These are phyloP conservation scores for Mionectes macconnelli DNA, from an alignment of 2,113 vertebrate genomes.

Conservation along the genomic window DNA sequence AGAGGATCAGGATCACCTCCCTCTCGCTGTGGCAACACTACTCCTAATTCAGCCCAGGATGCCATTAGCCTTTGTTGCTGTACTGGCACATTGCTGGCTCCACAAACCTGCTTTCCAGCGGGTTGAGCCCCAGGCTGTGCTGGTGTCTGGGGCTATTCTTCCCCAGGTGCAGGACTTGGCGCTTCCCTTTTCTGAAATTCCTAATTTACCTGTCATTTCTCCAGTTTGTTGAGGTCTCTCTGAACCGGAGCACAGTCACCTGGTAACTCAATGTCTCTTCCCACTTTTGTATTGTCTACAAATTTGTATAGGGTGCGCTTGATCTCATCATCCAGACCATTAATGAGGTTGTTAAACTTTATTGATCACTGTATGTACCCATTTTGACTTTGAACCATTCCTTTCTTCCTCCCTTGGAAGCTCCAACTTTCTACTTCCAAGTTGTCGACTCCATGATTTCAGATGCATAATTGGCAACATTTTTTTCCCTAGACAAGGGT, in stretches of 20 bases:
- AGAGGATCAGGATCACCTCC: background rate
- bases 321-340: background rate
- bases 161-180: background rate
- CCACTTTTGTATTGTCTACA: background rate
- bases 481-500: background rate
- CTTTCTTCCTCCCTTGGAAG: background rate
- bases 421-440: background rate
- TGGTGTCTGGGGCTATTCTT: background rate
- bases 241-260: background rate
- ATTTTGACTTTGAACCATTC: background rate
- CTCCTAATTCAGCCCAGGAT: background rate
- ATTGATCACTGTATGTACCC: background rate
- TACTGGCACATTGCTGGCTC: background rate
- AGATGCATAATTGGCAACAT: background rate
- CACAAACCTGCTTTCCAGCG: background rate
- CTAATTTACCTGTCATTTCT: background rate
- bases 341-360: background rate
- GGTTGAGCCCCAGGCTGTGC: background rate
- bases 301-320: background rate
- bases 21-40: background rate
- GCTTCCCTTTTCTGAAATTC: background rate
- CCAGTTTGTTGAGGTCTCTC: background rate
- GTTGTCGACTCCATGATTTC: background rate
- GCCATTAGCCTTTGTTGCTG: background rate
- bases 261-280: background rate